Conservation (phyloP, 2,797 vertebrate species). For the Leptatherina wallacei region DNA sequence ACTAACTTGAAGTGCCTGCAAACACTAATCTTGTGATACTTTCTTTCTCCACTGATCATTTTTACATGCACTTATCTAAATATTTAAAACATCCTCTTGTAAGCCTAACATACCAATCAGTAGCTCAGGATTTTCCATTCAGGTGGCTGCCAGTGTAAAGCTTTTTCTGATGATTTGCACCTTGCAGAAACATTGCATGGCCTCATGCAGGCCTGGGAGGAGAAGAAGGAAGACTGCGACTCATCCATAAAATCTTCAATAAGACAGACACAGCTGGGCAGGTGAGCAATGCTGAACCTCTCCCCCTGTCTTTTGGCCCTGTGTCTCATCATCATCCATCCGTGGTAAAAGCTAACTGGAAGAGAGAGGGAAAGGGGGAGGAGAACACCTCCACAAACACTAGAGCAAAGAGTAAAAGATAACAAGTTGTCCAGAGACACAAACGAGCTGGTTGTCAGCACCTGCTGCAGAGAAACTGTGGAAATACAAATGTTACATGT, state of each 20-base stretch:
- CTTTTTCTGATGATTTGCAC: constrained; percentile 2
- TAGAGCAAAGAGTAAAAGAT: constrained; percentile 7
- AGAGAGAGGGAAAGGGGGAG: not conserved
- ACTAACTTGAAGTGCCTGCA: not conserved
- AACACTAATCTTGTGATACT: not conserved
- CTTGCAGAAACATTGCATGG: not conserved
- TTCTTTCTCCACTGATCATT: too few species aligned
- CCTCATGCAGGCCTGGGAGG: constrained; percentile 13
- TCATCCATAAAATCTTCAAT: constrained; percentile 29
- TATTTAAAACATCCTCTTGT: not conserved
- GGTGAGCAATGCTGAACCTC: constrained; percentile 28
- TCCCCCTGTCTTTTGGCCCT: not conserved
- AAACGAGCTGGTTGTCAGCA: constrained; percentile 5
- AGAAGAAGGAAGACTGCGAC: not conserved
- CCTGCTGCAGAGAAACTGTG: not conserved
- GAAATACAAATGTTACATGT: constrained; percentile 4
- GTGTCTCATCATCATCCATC: constrained; percentile 15
- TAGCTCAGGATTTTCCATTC: not conserved
- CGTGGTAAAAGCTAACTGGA: constrained; percentile 20
- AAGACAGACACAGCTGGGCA: constrained; percentile 34
- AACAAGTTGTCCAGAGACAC: not conserved
- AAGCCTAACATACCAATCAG: not conserved
- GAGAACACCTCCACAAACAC: not conserved
- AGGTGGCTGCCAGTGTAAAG: not conserved
- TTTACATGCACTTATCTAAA: too few species aligned